Evolutionary conservation across 2,113 vertebrate genomes (phyloP).

Genomic region (Marmota monax): DNA sequence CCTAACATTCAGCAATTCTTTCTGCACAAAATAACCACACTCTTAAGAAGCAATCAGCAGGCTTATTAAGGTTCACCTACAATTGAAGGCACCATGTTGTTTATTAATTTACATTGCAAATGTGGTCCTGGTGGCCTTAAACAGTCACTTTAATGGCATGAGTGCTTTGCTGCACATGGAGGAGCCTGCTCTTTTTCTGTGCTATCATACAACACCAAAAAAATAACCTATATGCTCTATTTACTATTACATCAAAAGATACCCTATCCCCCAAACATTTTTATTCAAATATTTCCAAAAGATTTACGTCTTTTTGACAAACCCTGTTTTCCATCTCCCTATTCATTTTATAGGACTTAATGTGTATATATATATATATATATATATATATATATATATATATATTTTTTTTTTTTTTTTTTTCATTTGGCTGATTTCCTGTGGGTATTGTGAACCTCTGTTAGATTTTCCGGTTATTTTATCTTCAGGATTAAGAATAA

Average conservation of each 20-base stretch:
- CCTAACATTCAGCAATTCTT: background rate
- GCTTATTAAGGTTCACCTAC: constrained; percentile 59
- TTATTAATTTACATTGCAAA: constrained; percentile 68
- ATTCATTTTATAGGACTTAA: background rate
- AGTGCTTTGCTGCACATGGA: background rate
- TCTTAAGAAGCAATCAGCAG: constrained; percentile 64
- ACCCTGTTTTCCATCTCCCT: background rate
- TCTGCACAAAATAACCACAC: background rate
- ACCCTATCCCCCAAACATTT: background rate
- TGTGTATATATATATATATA: background rate
- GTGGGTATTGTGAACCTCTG: background rate
- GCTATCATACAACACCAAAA: background rate
- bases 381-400: no score
- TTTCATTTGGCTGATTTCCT: constrained; percentile 64
- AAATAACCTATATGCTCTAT: background rate
- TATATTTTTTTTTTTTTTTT: background rate
- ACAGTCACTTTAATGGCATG: background rate
- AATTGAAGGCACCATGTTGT: constrained; percentile 26
- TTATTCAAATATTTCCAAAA: background rate
- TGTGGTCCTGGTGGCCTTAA: background rate
- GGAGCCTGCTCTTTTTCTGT: background rate
- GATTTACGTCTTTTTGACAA: background rate
- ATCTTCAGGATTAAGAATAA: constrained; percentile 57
- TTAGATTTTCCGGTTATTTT: constrained; percentile 47
- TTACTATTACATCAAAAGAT: background rate